Conservation (phyloP, 2,797 vertebrate genomes). For the Enoplosus armatus region DNA sequence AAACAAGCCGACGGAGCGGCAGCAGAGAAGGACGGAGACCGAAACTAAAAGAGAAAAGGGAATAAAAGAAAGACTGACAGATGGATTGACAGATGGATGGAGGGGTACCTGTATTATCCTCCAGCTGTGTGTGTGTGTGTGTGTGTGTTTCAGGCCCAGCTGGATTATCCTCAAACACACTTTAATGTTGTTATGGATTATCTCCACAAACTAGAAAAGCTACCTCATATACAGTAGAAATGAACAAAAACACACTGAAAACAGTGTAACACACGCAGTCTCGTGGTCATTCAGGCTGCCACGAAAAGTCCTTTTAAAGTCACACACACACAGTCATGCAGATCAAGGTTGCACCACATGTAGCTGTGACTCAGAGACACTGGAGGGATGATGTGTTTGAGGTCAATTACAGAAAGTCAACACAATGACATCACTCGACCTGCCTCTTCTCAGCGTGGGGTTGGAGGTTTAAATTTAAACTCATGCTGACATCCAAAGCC, state of each 20-base stretch:
- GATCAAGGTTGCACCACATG: not conserved
- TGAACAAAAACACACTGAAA: not conserved
- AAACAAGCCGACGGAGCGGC: not conserved
- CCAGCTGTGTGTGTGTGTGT: conserved; percentile 4
- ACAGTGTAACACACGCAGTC: not conserved
- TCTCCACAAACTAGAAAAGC: not conserved
- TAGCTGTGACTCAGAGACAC: not conserved
- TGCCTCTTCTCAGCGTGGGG: not conserved
- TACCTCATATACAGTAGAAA: not conserved
- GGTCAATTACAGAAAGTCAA: conserved; percentile 1
- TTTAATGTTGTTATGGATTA: not conserved
- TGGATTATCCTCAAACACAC: conserved; percentile 4
- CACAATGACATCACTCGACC: not conserved
- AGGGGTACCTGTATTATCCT: not conserved
- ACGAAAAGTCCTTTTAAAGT: no score
- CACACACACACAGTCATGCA: not conserved
- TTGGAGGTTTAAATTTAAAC: not conserved
- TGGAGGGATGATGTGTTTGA: not conserved
- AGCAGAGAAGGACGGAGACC: not conserved
- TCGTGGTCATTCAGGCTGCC: not conserved
- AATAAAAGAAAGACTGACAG: not conserved
- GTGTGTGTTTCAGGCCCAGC: not conserved
- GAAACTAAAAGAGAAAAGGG: not conserved
- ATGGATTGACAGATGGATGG: not conserved
- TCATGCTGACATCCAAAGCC: not conserved